Conservation (phyloP, 2,888 invertebrate species). For the Mechanitis messenoides region DNA sequence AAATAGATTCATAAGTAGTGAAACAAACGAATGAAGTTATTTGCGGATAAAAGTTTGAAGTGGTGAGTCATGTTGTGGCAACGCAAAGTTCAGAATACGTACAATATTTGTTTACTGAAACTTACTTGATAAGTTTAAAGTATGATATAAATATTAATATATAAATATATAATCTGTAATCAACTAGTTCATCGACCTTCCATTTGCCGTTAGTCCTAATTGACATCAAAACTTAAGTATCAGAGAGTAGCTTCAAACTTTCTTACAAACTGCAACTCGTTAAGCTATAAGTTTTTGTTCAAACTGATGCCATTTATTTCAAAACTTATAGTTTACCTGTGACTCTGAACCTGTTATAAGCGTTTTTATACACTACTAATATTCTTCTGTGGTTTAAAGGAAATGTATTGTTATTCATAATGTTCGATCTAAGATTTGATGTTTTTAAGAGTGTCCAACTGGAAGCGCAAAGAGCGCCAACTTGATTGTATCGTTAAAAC, state of each 20-base stretch:
- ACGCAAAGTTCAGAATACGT: neutral
- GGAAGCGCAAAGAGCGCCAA: too few relatives aligned
- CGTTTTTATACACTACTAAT: neutral
- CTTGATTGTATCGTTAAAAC: too few relatives aligned
- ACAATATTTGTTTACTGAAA: too few relatives aligned
- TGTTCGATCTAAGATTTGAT: too few relatives aligned
- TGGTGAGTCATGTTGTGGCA: slow-evolving; percentile 59
- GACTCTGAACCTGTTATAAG: slow-evolving; percentile 24
- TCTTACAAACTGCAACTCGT: slow-evolving; percentile 28
- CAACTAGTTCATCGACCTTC: neutral
- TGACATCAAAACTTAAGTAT: slow-evolving; percentile 41
- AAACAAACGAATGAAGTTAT: slow-evolving; percentile 43
- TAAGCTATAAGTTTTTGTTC: slow-evolving; percentile 34
- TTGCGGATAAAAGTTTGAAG: slow-evolving; percentile 51
- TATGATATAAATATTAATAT: too few relatives aligned
- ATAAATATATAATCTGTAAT: too few relatives aligned
- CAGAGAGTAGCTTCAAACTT: slow-evolving; percentile 24
- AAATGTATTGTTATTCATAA: too few relatives aligned
- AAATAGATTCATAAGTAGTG: slow-evolving; percentile 31
- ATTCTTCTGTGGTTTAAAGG: too few relatives aligned
- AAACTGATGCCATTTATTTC: slow-evolving; percentile 31
- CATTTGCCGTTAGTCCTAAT: slow-evolving; percentile 32
- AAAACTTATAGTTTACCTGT: slow-evolving; percentile 32
- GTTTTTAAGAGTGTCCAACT: too few relatives aligned
- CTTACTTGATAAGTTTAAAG: slow-evolving; percentile 23